A percentile compares a stretch with the other conserved stretches of the same genome.
Evolutionary conservation across 2,888 invertebrate genomes (phyloP).

Genomic region (Mythimna ferrago): DNA sequence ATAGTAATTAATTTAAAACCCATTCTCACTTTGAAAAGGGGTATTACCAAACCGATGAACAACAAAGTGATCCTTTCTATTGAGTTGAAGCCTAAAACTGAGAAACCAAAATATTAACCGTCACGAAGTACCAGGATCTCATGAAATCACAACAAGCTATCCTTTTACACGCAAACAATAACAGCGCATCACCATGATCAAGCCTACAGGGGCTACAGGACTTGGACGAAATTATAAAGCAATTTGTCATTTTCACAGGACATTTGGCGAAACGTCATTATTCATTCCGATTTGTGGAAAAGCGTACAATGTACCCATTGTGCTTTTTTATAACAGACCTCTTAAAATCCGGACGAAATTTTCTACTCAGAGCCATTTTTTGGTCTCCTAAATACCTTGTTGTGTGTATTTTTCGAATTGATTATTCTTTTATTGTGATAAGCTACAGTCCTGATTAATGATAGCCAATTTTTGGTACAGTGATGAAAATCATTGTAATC

Average conservation of each 20-base stretch:
- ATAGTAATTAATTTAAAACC: neutral
- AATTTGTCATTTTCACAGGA: slow-evolving; percentile 80
- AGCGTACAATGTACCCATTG: slow-evolving; percentile 72
- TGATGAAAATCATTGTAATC: slow-evolving; percentile 1
- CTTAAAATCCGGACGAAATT: slow-evolving; percentile 64
- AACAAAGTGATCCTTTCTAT: neutral
- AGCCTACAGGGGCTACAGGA: slow-evolving; percentile 63
- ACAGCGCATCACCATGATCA: slow-evolving; percentile 69
- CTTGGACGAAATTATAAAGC: slow-evolving; percentile 78
- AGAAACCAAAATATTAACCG: neutral
- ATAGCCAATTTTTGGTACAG: neutral
- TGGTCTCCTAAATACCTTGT: slow-evolving; percentile 23
- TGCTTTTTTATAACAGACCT: slow-evolving; percentile 70
- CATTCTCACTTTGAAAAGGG: neutral
- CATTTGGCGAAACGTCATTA: slow-evolving; percentile 79
- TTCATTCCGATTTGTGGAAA: slow-evolving; percentile 77
- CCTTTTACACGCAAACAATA: slow-evolving; percentile 45
- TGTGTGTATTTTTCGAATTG: slow-evolving; percentile 38
- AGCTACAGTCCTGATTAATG: neutral
- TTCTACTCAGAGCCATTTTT: slow-evolving; percentile 22
- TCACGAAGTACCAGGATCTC: neutral
- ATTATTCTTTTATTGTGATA: slow-evolving; percentile 3
- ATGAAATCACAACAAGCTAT: slow-evolving; percentile 31
- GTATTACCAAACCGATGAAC: neutral
- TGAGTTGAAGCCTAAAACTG: neutral